Base-by-base conservation (phyloP, 1,140 invertebrate species). In the Phymastichus coffea region DNA sequence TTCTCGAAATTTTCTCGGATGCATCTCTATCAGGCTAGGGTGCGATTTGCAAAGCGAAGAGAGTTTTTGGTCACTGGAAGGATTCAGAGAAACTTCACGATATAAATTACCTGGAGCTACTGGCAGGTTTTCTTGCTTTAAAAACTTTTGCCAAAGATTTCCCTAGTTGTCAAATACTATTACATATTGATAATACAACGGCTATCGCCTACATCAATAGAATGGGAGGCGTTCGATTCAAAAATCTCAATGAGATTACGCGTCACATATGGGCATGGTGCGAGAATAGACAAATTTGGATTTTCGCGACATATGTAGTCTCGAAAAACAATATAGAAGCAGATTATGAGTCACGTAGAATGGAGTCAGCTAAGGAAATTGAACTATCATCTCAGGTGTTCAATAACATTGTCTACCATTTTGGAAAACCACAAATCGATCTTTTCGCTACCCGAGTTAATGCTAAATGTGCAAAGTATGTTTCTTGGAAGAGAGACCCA, bases 131-230 rank as follows among this genome's bases (percentile, higher is more conserved):
- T 65, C 52, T 70, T 12, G 67, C 57, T 0, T 23, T 75, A 22
- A 71, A 75, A 65, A 55, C 17, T 22, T 76, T 75, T 65, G 71
- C 69, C 15, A 61, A 30, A 1, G 41, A 71, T 40, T 1, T 22
- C 22, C 33, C 3, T 17, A 63, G 71, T 46, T 72, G 70, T 59
- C 23, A 67, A 15, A 74, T 77, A 37, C 55, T 77, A 53, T 44
- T 77, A 9, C 54, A 73, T 2, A 51, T 71, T 2, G 76, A 79
- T 48, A 77, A 78, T 30, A 78, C 68, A 0, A 80, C 73, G 4
- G 74, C 77, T 0, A 66, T 78, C n/a, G 63, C 70, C 12, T 72
- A 76, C 28, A 63, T 77, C n/a, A 76, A 79, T 55, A 40, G 65
- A 20, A 70, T 72, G 66, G 72, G 72, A 0, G 68, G 71, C 1